phyloP scores from a whole-genome alignment of 2,888 invertebrate genomes.

The Andrena flavipes region DNA sequence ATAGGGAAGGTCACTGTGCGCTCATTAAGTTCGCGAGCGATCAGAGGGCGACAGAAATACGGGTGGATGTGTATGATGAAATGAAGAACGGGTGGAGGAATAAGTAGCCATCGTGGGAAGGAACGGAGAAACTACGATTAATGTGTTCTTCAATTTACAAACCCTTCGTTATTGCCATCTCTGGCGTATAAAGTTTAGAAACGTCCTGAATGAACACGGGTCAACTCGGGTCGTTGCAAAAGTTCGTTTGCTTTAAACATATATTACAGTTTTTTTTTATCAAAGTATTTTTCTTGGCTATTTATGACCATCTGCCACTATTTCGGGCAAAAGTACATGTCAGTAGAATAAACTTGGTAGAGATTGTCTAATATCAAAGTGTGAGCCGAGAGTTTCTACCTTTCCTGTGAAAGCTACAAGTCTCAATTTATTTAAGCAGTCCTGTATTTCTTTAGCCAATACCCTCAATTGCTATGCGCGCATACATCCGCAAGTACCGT shows the following conservation, averaged over 20 bases:
- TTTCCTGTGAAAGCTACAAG: background rate
- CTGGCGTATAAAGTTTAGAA: too few species aligned
- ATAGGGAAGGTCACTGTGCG: slow-evolving; percentile 66
- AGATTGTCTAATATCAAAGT: background rate
- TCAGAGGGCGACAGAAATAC: slow-evolving; percentile 25
- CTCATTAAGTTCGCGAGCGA: slow-evolving; percentile 67
- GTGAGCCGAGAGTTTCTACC: background rate
- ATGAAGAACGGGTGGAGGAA: background rate
- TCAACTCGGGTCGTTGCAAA: too few species aligned
- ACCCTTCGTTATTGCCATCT: too few species aligned
- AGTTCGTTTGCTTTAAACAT: too few species aligned
- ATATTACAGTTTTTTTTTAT: too few species aligned
- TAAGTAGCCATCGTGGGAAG: background rate
- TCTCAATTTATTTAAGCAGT: background rate
- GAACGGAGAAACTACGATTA: too few species aligned
- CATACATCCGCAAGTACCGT: background rate
- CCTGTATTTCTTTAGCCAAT: background rate
- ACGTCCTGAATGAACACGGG: too few species aligned
- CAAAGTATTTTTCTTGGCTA: too few species aligned
- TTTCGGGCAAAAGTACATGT: background rate
- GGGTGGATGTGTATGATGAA: background rate
- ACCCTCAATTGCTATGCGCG: background rate
- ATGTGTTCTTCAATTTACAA: too few species aligned
- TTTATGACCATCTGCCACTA: too few species aligned
- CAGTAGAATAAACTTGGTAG: background rate